Evolutionary conservation across 2,113 vertebrate genomes (phyloP), one percentile per base, ranked within the genome.

Genomic region (Plotosus lineatus): DNA sequence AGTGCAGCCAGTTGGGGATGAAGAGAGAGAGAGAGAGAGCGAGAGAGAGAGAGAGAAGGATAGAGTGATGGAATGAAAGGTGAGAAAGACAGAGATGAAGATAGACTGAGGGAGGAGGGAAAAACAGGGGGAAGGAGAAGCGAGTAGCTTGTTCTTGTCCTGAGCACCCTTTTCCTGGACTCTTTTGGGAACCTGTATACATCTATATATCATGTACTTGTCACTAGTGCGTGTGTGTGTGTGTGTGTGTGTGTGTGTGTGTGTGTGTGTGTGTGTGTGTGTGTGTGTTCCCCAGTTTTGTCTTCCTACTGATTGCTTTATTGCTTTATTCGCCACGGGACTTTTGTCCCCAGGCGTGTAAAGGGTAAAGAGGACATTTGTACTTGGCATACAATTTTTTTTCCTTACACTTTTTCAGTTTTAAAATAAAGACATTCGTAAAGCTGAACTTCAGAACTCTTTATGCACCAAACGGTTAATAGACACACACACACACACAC

Each of bases 51-150:
- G 69, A 69, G 79, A 56, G 69, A 51, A 74, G 79, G 56, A 80
- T 80, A 74, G 55, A 75, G 56, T 75, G 79, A 72, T 55, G 75
- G 38, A 79, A 82, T 63, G 74, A 66, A 75, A 68, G 38, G 53
- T 81, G 75, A 82, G 81, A 69, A 71, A 82, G 81, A 71, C 74
- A 61, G 80, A 46, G 65, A 69, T 77, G 58, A 58, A 83, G 81
- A 83, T 77, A 58, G 46, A 77, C 26, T 9, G 44, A 73, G 58
- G 51, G 56, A 63, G 56, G 17, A n/a, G 38, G 31, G 53, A 46
- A 75, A 68, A 61, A 65, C 14, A 73, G 40, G 48, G 26, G 19
- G n/a, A 75, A 69, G 42, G 80, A 73, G 31, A 61, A 73, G 68
- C 69, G 53, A 63, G 28, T 31, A 68, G 33, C 40, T 61, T 73